These are phyloP conservation scores for Melikaiella ostensackeni DNA, from an alignment of 2,888 invertebrate species.

Conservation along the genomic window DNA sequence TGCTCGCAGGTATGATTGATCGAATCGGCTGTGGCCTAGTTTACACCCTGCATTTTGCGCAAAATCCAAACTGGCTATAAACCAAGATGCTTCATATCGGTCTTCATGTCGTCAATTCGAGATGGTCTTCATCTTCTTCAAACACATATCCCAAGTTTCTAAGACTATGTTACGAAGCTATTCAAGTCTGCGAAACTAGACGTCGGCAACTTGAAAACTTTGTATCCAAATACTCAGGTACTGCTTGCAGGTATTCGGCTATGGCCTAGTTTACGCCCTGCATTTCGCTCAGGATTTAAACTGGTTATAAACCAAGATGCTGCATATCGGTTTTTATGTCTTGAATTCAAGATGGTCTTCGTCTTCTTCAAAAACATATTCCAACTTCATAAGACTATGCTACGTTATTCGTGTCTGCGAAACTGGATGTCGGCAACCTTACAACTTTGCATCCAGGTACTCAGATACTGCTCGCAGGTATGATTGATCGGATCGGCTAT, in stretches of 20 bases:
- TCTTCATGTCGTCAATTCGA: background rate
- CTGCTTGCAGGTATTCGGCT: conserved; percentile 15
- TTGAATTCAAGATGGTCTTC: too few relatives aligned
- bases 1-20: conserved; percentile 25
- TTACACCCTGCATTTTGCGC: conserved; percentile 5
- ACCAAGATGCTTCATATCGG: conserved; percentile 10
- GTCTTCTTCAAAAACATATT: too few relatives aligned
- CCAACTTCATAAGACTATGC: background rate
- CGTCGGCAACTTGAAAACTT: conserved; percentile 19
- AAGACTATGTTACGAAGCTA: background rate
- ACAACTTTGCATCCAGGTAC: conserved; percentile 19
- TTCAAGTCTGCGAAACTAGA: conserved; percentile 38
- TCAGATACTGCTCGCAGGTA: conserved; percentile 17
- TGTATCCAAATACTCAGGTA: conserved; percentile 26
- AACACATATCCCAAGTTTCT: background rate
- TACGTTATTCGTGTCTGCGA: conserved; percentile 29
- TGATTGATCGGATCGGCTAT: conserved; percentile 30
- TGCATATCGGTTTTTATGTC: too few relatives aligned
- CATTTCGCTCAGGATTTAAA: too few relatives aligned
- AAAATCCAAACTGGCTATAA: conserved; percentile 20
- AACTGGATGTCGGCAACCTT: conserved; percentile 35
- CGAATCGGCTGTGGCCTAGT: conserved; percentile 32
- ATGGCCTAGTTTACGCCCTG: conserved; percentile 7
- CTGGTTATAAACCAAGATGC: too few relatives aligned
- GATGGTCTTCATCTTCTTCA: background rate